Conservation (phyloP, 1,140 invertebrate species). For the Tetragnatha versicolor region DNA sequence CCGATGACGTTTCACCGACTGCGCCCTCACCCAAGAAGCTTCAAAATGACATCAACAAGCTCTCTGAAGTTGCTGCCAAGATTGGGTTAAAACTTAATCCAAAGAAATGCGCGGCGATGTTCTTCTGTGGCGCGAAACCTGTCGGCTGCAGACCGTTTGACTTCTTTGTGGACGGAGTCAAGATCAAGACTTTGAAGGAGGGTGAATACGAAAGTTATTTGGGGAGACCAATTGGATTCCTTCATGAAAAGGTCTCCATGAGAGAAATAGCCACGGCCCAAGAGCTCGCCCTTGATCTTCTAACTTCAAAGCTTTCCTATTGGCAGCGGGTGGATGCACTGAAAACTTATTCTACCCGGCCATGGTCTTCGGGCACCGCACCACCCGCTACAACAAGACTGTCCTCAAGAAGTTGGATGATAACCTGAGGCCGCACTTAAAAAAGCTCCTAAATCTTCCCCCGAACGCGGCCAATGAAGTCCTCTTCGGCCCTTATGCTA, state of each 20-base stretch:
- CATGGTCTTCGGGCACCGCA: background rate
- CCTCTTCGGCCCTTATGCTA: background rate
- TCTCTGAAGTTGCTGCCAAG: too few relatives aligned
- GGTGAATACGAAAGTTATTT: background rate
- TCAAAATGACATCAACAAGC: too few relatives aligned
- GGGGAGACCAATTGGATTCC: background rate
- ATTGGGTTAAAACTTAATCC: background rate
- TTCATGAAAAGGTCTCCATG: too few relatives aligned
- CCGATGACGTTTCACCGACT: too few relatives aligned
- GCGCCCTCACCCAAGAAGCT: too few relatives aligned
- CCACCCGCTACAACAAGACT: background rate
- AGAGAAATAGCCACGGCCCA: background rate
- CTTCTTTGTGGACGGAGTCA: background rate
- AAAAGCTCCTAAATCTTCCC: background rate
- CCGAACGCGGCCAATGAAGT: background rate
- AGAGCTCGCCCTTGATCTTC: background rate
- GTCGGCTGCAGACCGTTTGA: too few relatives aligned
- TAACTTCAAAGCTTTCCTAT: background rate
- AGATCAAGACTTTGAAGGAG: background rate
- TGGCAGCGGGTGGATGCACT: background rate
- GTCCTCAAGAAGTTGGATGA: background rate
- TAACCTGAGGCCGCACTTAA: background rate
- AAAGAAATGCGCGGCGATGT: background rate
- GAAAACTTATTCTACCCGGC: background rate
- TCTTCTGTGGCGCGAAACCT: background rate